Evolutionary conservation across 1,140 invertebrate species (phyloP), one percentile per base, ranked within the genome.

Genomic region (Drosophila truncata): DNA sequence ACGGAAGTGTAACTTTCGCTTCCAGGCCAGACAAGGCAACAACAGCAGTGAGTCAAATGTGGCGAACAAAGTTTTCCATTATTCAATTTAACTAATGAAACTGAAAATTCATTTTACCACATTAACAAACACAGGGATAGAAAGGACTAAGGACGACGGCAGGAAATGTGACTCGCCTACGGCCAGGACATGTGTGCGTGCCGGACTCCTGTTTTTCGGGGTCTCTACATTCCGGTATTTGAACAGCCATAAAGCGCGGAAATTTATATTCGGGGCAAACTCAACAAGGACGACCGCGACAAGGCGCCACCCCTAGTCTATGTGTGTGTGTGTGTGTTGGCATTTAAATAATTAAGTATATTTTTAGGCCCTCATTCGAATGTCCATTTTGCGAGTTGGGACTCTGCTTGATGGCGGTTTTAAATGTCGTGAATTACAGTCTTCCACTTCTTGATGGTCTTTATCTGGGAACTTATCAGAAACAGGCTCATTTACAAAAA

Each of bases 1-100:
- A 79, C 77, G 84, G 84, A 88, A 88, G 80, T 90, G 81, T 84
- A 90, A 90, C 78, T 88, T 90, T 88, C 84, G 60, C 75, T 81
- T 71, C 73, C 64, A 64, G 77, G 78, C 80, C 71, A 75, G 77
- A 77, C 77, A 83, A 80, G 77, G 64, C 76, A 83, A 70, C 69
- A 73, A 41, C 54, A 67, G 35, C 72, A 65, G 49, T 50, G 72
- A 67, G 72, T 70, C 72, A 78, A 88, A 88, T 84, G 81, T 80
- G 84, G 84, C 78, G 65, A 88, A 52, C 85, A 88, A 88, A 88
- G 84, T 88, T 91, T 91, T 88, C 87, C 91, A 92, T 88, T 92
- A 92, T 92, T 92, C 91, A 92, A 92, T 92, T 92, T 92, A 91
- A 92, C 91, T 92, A 92, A 92, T 92, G 91, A 92, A 92, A 92